These are phyloP conservation scores for Colaptes auratus DNA, from an alignment of 2,113 vertebrate genomes.

Conservation along the genomic window DNA sequence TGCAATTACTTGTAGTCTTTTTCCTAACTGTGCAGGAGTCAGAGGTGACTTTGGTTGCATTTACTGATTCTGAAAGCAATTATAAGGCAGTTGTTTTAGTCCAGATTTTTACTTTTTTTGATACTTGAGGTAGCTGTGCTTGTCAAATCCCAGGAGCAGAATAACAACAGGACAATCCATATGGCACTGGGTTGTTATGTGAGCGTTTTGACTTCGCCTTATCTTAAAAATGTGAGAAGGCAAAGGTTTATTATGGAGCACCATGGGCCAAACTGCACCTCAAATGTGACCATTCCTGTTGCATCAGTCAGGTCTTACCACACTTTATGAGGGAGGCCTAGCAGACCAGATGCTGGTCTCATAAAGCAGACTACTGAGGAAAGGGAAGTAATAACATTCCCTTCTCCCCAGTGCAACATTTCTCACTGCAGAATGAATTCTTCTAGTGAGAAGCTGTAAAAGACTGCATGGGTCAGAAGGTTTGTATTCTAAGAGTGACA, in stretches of 20 bases:
- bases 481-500: not conserved
- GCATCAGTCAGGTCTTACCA: not conserved
- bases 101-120: not conserved
- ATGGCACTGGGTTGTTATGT: not conserved
- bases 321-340: not conserved
- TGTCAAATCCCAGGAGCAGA: not conserved
- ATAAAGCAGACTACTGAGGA: not conserved
- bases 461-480: not conserved
- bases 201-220: not conserved
- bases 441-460: not conserved
- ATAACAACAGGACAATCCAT: not conserved
- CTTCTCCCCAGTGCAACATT: not conserved
- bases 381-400: not conserved
- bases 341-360: not conserved
- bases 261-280: not conserved
- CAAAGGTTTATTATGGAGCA: not conserved
- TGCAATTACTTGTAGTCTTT: not conserved
- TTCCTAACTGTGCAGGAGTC: not conserved
- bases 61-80: not conserved
- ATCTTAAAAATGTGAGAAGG: not conserved
- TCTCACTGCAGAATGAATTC: not conserved
- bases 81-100: not conserved
- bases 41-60: not conserved
- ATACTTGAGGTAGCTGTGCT: not conserved
- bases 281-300: not conserved